A percentile compares a stretch with the other conserved stretches of the same genome.
phyloP scores from a whole-genome alignment of 2,113 vertebrate species.

The Cercocebus atys region DNA sequence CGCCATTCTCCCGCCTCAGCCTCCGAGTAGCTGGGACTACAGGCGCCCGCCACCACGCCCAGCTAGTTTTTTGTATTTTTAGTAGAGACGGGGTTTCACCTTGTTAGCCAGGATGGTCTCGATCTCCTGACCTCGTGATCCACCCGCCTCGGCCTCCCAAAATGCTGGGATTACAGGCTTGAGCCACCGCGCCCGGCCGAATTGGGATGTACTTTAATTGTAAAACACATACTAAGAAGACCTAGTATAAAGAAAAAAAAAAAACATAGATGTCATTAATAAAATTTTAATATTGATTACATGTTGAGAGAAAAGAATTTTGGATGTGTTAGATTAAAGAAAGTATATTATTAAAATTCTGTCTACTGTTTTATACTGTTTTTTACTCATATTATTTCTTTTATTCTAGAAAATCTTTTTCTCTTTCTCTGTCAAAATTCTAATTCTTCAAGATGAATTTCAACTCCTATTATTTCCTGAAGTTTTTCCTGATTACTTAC shows the following conservation, averaged over 20 bases:
- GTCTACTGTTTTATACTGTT: too few relatives aligned
- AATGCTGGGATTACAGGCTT: too few relatives aligned
- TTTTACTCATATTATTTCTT: not conserved
- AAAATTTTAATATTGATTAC: not conserved
- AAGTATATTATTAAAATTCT: not conserved
- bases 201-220: not conserved
- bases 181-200: not conserved
- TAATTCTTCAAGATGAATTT: constrained; percentile 20
- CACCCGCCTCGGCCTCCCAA: too few relatives aligned
- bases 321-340: not conserved
- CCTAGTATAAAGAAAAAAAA: not conserved
- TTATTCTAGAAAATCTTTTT: constrained; percentile 27
- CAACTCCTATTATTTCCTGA: not conserved
- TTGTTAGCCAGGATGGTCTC: too few relatives aligned
- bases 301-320: not conserved
- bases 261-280: not conserved
- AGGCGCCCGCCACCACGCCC: fast-evolving
- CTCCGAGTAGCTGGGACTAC: too few relatives aligned
- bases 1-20: too few relatives aligned
- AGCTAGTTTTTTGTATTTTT: too few relatives aligned
- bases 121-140: too few relatives aligned
- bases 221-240: not conserved
- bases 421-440: not conserved
- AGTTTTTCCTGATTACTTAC: not conserved
- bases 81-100: too few relatives aligned